Evolutionary conservation across 2,113 vertebrate genomes (phyloP).

Genomic region (Dromiciops gliroides): DNA sequence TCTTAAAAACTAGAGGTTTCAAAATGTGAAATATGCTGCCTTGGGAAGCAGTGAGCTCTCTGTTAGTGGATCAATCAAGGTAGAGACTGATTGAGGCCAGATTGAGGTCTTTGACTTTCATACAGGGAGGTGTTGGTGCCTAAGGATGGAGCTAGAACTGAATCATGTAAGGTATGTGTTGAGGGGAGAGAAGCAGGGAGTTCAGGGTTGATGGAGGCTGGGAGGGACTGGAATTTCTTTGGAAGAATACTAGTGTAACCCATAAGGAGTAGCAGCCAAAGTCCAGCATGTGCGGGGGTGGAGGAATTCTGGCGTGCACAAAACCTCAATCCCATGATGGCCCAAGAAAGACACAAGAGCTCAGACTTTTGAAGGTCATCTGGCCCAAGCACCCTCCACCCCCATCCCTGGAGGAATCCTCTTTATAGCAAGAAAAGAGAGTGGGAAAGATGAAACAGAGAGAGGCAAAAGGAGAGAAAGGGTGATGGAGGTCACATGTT

Average conservation of each 20-base stretch:
- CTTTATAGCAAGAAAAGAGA: not conserved
- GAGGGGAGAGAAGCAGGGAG: not conserved
- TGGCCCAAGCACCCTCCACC: not conserved
- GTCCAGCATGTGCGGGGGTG: not conserved
- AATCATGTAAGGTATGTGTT: not conserved
- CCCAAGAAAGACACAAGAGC: not conserved
- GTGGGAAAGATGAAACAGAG: not conserved
- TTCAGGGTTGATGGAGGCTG: not conserved
- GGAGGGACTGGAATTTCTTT: not conserved
- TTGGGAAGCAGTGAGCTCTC: not conserved
- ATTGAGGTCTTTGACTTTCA: not conserved
- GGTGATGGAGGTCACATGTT: not conserved
- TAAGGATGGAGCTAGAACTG: not conserved
- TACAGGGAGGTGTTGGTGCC: not conserved
- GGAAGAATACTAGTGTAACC: not conserved
- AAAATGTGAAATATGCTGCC: not conserved
- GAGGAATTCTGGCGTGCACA: not conserved
- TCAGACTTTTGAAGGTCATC: not conserved
- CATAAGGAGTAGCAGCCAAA: not conserved
- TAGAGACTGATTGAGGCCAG: not conserved
- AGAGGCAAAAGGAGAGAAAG: not conserved
- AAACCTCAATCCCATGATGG: not conserved
- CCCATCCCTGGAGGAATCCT: not conserved
- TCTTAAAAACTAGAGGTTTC: not conserved
- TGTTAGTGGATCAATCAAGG: not conserved